These are phyloP conservation scores for Mycetomoellerius zeteki DNA, from an alignment of 1,140 invertebrate genomes.

Conservation along the genomic window DNA sequence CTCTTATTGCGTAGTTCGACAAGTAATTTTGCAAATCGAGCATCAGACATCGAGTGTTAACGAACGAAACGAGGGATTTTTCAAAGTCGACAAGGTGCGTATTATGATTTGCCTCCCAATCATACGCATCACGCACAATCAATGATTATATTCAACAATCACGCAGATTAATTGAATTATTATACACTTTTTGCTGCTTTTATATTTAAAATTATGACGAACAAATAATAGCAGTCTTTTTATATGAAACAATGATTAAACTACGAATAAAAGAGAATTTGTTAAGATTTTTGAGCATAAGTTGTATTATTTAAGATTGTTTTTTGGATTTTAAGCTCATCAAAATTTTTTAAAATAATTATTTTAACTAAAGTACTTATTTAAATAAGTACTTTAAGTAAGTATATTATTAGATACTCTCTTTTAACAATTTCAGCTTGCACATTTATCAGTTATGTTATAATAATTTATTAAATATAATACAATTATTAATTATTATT, in stretches of 20 bases:
- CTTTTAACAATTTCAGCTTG: neutral
- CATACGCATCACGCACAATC: neutral
- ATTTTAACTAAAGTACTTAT: neutral
- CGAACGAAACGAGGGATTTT: slow-evolving; percentile 17
- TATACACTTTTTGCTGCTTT: neutral
- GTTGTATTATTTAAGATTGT: neutral
- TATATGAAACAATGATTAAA: neutral
- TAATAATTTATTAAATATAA: neutral
- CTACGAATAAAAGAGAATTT: neutral
- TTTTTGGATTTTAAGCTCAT: neutral
- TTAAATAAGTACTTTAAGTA: neutral
- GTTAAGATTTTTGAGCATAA: neutral
- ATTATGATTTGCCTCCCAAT: neutral
- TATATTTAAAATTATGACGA: neutral
- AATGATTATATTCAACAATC: slow-evolving; percentile 16
- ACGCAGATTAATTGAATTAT: neutral
- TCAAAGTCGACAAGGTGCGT: neutral
- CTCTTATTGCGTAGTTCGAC: slow-evolving; percentile 22
- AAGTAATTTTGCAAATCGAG: slow-evolving; percentile 32
- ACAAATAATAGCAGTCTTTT: neutral
- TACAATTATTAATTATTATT: neutral
- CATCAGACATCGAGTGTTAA: neutral
- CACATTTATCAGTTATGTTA: neutral
- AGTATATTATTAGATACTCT: neutral
- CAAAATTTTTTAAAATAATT: neutral